phyloP scores from a whole-genome alignment of 2,888 invertebrate genomes.

The Scaptomyza cyrtandrae region DNA sequence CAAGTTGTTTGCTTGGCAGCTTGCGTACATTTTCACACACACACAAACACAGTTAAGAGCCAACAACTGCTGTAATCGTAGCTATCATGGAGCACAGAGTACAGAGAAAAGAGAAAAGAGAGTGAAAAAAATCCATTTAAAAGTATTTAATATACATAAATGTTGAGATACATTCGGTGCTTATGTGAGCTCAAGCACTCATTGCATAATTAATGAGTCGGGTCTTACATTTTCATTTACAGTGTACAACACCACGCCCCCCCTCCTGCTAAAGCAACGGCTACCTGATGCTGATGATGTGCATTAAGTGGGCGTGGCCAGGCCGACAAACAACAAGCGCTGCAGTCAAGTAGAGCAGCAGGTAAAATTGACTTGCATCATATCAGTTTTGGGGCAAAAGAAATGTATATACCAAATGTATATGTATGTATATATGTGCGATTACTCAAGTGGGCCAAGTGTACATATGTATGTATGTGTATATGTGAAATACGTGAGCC shows the following conservation, averaged over 20 bases:
- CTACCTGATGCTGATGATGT: slow-evolving; percentile 37
- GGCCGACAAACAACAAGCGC: not conserved
- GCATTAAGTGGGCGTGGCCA: slow-evolving; percentile 60
- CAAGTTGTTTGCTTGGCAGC: slow-evolving; percentile 24
- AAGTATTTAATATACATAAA: slow-evolving; percentile 64
- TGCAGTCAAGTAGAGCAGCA: slow-evolving; percentile 31
- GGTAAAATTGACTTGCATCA: slow-evolving; percentile 16
- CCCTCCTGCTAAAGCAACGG: no score
- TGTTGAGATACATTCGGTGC: slow-evolving; percentile 37
- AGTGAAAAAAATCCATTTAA: slow-evolving; percentile 37
- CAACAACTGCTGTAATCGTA: slow-evolving; percentile 39
- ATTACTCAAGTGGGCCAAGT: slow-evolving; percentile 28
- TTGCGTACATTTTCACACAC: slow-evolving; percentile 30
- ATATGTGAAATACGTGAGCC: slow-evolving; percentile 16
- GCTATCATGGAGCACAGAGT: no score
- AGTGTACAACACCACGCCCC: slow-evolving; percentile 36
- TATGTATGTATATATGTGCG: not conserved
- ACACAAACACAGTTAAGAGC: slow-evolving; percentile 36
- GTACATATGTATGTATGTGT: slow-evolving; percentile 3
- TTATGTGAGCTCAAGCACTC: slow-evolving; percentile 26
- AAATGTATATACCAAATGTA: not conserved
- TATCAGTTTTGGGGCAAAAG: slow-evolving; percentile 19
- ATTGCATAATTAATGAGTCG: slow-evolving; percentile 73
- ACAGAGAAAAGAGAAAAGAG: no score
- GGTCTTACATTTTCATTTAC: slow-evolving; percentile 72